A percentile compares a stretch with the other conserved stretches of the same genome.
phyloP scores from a whole-genome alignment of 2,888 invertebrate species.

The Himalopsyche anomala region DNA sequence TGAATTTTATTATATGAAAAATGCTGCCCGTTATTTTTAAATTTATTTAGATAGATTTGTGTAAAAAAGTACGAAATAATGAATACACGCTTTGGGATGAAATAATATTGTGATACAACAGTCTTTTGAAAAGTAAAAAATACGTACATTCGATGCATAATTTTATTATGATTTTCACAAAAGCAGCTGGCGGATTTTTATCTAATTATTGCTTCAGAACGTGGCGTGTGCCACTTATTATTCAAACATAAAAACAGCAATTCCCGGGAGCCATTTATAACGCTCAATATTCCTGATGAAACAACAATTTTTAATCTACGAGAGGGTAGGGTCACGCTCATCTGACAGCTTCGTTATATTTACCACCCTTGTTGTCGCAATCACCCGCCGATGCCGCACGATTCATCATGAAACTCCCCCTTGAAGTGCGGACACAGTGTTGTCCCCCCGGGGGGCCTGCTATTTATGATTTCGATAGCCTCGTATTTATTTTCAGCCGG shows the following conservation, averaged over 20 bases:
- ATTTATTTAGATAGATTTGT: too few species aligned
- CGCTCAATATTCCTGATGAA: conserved; percentile 34
- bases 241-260: conserved; percentile 17
- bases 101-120: too few species aligned
- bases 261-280: conserved; percentile 19
- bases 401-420: conserved; percentile 11
- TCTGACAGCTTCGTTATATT: conserved; percentile 26
- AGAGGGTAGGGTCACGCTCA: conserved; percentile 4
- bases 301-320: conserved; percentile 26
- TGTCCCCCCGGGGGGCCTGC: neutral
- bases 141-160: too few species aligned
- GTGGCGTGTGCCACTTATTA: neutral
- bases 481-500: conserved; percentile 20
- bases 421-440: neutral
- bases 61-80: too few species aligned
- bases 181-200: neutral
- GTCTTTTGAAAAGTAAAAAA: too few species aligned
- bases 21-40: too few species aligned
- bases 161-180: neutral
- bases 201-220: neutral
- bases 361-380: neutral
- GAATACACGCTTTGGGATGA: too few species aligned
- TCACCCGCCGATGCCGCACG: conserved; percentile 30
- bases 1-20: too few species aligned
- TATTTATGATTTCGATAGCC: conserved; percentile 34